Base-by-base conservation (phyloP, 2,113 vertebrate genomes). In the Antechinus stuartii region DNA sequence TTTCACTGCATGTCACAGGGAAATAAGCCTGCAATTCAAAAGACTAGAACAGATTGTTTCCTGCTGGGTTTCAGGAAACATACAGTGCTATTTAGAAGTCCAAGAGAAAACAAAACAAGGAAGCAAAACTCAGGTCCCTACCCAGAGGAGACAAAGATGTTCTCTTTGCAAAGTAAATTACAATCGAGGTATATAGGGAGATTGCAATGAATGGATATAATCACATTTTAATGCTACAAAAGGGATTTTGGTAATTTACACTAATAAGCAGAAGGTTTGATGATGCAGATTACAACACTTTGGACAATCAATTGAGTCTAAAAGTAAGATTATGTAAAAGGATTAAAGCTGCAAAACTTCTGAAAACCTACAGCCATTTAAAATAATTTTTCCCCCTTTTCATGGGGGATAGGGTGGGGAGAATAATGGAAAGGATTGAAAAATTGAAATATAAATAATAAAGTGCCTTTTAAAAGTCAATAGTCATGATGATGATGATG, bases 21-120 rank as follows among this genome's bases (percentile, higher is more conserved):
- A 89, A 94, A 91, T 89, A 89, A 25, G 91, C 3, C 84, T 89
- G 46, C 91, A 89, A 92, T 92, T 84, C 54, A 91, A 55, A 92
- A 89, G 91, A 26, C 19, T 27, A 52, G 56, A 89, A 47, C 53
- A 19, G 22, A 19, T 9, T 23, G 2, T 0, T 24, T 91, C 50
- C 49, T 91, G 4, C 56, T 42, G 16, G 35, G 5, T 76, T 53
- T 93, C 90, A 46, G 93, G 50, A 56, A 84, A 16, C 90, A 89
- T 54, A 53, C 61, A 84, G 50, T 26, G 50, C 90, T 91, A 2
- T 24, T 30, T 91, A 42, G 90, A 57, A 54, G 42, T 42, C 14
- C 2, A 54, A 76, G 90, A 46, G 30, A 22, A 68, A 57, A 54
- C 90, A 42, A 46, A 0, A 0, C 30, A 26, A 91, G 30, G 90